phyloP scores from a whole-genome alignment of 1,140 invertebrate genomes.

The Drosophila nebulosa region DNA sequence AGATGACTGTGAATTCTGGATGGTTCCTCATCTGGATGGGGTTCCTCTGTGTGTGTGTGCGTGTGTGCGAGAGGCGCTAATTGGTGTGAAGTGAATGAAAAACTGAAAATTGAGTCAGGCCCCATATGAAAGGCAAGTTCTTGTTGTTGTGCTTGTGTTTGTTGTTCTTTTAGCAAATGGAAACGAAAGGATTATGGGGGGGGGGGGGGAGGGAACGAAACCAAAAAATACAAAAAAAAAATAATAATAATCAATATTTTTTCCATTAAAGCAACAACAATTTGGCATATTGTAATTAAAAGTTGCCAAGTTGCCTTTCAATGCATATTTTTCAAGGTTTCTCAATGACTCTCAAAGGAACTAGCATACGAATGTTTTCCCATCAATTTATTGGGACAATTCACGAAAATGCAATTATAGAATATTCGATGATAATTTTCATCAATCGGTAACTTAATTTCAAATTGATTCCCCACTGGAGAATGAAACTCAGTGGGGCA shows the following conservation, averaged over 20 bases:
- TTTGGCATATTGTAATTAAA: too few species aligned
- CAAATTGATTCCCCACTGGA: background rate
- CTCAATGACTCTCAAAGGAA: too few species aligned
- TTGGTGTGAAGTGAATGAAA: constrained; percentile 26
- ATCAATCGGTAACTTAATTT: background rate
- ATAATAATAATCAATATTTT: background rate
- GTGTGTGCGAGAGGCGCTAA: constrained; percentile 17
- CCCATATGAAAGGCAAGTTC: background rate
- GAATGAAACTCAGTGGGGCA: background rate
- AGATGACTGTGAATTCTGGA: background rate
- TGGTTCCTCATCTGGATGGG: background rate
- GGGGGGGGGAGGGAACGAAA: background rate
- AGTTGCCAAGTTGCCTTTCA: too few species aligned
- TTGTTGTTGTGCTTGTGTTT: background rate
- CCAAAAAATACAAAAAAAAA: background rate
- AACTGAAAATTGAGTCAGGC: constrained; percentile 25
- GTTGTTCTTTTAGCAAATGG: background rate
- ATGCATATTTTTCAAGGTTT: too few species aligned
- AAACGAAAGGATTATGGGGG: background rate
- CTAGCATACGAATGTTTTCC: too few species aligned
- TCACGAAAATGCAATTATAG: too few species aligned
- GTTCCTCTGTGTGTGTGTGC: too few species aligned
- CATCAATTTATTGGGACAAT: too few species aligned
- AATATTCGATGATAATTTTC: too few species aligned
- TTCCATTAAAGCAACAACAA: too few species aligned